Evolutionary conservation across 1,140 invertebrate genomes (phyloP).

Genomic region (Globodera rostochiensis): DNA sequence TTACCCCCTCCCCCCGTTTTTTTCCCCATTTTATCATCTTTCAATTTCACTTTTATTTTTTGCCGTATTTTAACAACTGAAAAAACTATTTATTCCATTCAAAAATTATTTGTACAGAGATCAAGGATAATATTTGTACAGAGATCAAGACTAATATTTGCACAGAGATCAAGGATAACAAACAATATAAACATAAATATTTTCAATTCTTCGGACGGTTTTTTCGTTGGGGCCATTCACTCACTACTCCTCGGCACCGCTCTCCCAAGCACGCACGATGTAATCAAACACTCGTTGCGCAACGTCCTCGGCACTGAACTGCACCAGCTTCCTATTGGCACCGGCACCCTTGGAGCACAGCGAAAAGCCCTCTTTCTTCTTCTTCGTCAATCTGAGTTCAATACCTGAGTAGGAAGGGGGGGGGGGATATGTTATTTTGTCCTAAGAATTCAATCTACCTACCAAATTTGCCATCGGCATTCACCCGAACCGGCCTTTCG

Average conservation of each 20-base stretch:
- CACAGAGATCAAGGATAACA: too few species aligned
- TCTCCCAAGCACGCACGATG: conserved; percentile 11
- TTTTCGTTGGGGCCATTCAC: too few species aligned
- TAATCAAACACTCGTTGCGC: conserved; percentile 5
- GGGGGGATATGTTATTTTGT: neutral
- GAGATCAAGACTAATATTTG: too few species aligned
- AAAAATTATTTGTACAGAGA: too few species aligned
- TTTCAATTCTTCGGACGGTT: too few species aligned
- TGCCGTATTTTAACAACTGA: too few species aligned
- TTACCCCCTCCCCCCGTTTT: too few species aligned
- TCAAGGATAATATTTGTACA: too few species aligned
- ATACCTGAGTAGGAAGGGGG: conserved; percentile 6
- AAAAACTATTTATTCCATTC: too few species aligned
- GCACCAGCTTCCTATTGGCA: conserved; percentile 18
- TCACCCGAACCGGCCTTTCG: conserved; percentile 21
- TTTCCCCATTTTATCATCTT: too few species aligned
- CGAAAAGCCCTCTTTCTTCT: conserved; percentile 9
- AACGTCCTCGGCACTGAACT: conserved; percentile 7
- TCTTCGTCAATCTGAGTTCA: conserved; percentile 26
- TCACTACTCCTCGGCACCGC: neutral
- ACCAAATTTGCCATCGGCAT: conserved; percentile 7
- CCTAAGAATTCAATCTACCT: neutral
- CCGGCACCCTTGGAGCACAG: neutral
- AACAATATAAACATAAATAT: too few species aligned
- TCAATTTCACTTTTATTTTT: too few species aligned